phyloP scores from a whole-genome alignment of 1,140 invertebrate genomes.

The Heliothis subflexa region DNA sequence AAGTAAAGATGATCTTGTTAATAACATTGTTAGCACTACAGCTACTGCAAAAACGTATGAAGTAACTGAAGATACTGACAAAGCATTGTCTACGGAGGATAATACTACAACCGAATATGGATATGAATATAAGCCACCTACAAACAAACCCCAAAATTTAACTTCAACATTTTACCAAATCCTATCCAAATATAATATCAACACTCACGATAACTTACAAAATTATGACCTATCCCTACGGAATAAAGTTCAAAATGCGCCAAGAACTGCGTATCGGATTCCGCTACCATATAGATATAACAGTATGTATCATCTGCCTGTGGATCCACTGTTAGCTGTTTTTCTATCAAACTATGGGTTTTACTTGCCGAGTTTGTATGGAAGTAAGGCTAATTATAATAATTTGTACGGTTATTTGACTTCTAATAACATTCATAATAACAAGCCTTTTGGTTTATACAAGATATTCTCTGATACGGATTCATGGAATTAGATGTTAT shows the following conservation, averaged over 20 bases:
- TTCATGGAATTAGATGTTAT: constrained; percentile 60
- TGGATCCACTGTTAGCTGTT: constrained; percentile 87
- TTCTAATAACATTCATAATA: constrained; percentile 89
- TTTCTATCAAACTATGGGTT: constrained; percentile 88
- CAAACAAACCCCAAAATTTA: constrained; percentile 53
- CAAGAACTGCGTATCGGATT: constrained; percentile 50
- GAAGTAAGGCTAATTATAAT: constrained; percentile 72
- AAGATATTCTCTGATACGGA: constrained; percentile 82
- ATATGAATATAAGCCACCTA: constrained; percentile 37
- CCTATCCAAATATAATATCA: constrained; percentile 71
- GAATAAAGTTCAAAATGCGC: constrained; percentile 52
- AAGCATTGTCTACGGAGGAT: not conserved
- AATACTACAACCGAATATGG: constrained; percentile 8
- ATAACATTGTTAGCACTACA: constrained; percentile 51
- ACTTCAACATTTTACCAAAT: constrained; percentile 64
- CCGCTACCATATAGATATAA: constrained; percentile 74
- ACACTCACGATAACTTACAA: constrained; percentile 60
- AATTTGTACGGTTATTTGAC: constrained; percentile 88
- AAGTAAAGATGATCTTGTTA: not conserved
- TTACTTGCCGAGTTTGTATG: constrained; percentile 82
- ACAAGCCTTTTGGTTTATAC: constrained; percentile 88
- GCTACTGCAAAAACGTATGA: constrained; percentile 50
- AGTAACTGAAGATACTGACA: constrained; percentile 48
- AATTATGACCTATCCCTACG: constrained; percentile 70
- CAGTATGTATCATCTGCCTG: constrained; percentile 85